Base-by-base conservation (phyloP, 92 coral and sea anemone genomes). In the Porites evermanni region DNA sequence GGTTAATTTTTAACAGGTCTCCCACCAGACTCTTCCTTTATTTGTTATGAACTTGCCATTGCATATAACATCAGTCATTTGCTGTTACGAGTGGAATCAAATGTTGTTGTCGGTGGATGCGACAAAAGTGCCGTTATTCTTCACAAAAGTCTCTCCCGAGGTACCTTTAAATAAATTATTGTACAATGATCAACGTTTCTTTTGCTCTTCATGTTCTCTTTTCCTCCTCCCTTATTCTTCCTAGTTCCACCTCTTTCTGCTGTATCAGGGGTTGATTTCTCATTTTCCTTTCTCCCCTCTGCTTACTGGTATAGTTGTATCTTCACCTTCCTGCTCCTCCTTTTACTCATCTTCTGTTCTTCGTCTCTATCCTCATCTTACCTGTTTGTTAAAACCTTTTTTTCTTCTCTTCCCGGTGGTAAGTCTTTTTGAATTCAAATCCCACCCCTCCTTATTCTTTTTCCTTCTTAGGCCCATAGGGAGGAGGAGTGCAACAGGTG, bases 41-140 rank as follows among this genome's bases (percentile, higher is more conserved):
- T 73, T 21, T 83, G 80, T 16, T 83, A 72, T 83, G 87, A 83
- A 65, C 80, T 71, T 71, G 80, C 80, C 44, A 64, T 83, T 19
- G 80, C 72, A 60, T 83, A 83, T 24, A 83, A 73, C 53, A 47
- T 83, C 50, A 72, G 87, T 64, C 78, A 72, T 61, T 73, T 83
- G 79, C 59, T 71, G 29, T 73, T 83, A 65, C 87, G 53, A 63
- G 72, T 72, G 13, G 72, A 73, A 13, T 14, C 20, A 12, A 47
- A 83, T 65, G 18, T 64, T 8, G 51, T 44, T 8, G 72, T 73
- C 44, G 83, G 83, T 24, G 83, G 88, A 17, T 53, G 53, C 54
- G 76, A 85, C 70, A 85, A 67, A 44, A 76, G 83, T 85, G 59
- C 83, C n/a, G 12, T 50, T 7, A 74, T 85, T 64, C 81, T 85